Percentiles rank a stretch among this genome's conserved stretches.
phyloP scores from a whole-genome alignment of 2,797 vertebrate genomes.

The Characodon lateralis region DNA sequence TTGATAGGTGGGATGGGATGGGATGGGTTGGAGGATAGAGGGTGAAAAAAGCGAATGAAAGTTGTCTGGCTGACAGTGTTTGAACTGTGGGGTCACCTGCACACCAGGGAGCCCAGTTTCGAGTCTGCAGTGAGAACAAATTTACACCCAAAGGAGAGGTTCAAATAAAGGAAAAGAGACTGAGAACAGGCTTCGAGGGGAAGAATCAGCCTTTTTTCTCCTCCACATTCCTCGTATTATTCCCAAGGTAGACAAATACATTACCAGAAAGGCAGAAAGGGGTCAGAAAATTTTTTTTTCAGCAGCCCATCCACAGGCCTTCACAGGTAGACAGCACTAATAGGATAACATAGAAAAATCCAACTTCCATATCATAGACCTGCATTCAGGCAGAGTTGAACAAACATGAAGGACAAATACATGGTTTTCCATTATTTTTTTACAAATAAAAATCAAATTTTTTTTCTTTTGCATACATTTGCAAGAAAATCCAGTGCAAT shows the following conservation, averaged over 20 bases:
- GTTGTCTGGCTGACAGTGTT: conserved; percentile 54
- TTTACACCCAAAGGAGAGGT: conserved; percentile 27
- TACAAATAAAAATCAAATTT: not conserved
- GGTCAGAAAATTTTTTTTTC: conserved; percentile 33
- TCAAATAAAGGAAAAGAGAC: conserved; percentile 44
- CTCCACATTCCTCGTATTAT: conserved; percentile 41
- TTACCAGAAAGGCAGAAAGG: conserved; percentile 53
- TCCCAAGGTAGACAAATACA: conserved; percentile 61
- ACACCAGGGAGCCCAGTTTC: conserved; percentile 46
- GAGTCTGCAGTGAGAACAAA: conserved; percentile 41
- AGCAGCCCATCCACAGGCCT: conserved; percentile 35
- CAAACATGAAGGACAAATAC: not conserved
- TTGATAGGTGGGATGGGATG: not conserved
- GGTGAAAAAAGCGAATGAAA: conserved; percentile 61
- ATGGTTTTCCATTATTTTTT: not conserved
- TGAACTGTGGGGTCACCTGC: conserved; percentile 63
- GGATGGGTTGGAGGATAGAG: not conserved
- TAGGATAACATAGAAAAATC: conserved; percentile 25
- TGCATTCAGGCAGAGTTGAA: not conserved
- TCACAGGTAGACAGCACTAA: conserved; percentile 26
- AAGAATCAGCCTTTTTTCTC: conserved; percentile 30
- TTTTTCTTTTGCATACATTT: not conserved
- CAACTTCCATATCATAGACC: conserved; percentile 29
- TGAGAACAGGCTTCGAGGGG: conserved; percentile 27
- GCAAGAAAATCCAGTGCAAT: not conserved